These are phyloP conservation scores for Balaeniceps rex DNA, from an alignment of 2,113 vertebrate species.

Conservation along the genomic window DNA sequence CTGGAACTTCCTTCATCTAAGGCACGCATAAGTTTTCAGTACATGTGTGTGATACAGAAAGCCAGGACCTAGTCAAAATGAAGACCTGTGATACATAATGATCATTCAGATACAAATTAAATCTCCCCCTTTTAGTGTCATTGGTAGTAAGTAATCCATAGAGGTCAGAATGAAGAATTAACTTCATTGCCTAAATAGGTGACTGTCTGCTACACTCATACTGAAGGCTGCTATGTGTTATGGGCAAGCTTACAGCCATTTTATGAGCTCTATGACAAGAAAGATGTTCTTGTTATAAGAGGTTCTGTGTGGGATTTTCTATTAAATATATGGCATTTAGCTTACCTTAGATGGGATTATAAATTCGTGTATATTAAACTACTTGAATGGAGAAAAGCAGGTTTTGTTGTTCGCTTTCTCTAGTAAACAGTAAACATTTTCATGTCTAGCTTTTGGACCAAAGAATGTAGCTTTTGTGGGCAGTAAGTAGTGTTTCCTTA, in stretches of 20 bases:
- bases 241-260: not conserved
- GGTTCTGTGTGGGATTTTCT: not conserved
- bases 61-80: not conserved
- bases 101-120: not conserved
- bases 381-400: not conserved
- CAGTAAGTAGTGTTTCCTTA: not conserved
- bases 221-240: not conserved
- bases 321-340: not conserved
- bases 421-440: constrained; percentile 7
- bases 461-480: not conserved
- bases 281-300: constrained; percentile 4
- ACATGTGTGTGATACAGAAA: not conserved
- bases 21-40: not conserved
- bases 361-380: not conserved
- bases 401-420: not conserved
- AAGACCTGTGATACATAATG: not conserved
- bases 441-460: not conserved
- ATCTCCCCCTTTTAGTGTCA: not conserved
- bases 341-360: not conserved
- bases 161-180: constrained; percentile 10
- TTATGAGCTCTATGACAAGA: not conserved
- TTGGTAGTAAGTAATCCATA: not conserved
- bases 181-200: not conserved
- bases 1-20: not conserved
- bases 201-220: not conserved